Percentiles rank a stretch among this genome's conserved stretches.
Evolutionary conservation across 2,888 invertebrate genomes (phyloP).

Genomic region (Macrosiphum euphorbiae): DNA sequence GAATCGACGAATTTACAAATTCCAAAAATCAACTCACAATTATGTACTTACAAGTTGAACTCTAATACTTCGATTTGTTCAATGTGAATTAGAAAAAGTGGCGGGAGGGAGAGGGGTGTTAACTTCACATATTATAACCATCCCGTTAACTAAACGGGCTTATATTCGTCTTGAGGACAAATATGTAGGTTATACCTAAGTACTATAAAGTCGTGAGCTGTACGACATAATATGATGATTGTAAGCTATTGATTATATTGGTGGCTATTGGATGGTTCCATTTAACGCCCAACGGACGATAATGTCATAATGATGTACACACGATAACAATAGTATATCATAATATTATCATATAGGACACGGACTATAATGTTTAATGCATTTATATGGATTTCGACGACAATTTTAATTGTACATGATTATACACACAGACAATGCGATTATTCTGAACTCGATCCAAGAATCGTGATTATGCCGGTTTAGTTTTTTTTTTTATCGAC

Average conservation of each 20-base stretch:
- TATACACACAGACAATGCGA: not conserved
- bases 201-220: not conserved
- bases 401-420: not conserved
- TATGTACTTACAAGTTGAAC: not conserved
- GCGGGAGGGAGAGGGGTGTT: not conserved
- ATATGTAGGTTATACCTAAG: not conserved
- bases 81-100: not conserved
- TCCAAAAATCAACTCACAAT: not conserved
- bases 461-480: not conserved
- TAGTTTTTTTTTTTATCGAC: not conserved
- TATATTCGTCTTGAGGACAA: not conserved
- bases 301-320: not conserved
- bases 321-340: not conserved
- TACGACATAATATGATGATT: not conserved
- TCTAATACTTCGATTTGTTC: not conserved
- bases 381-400: not conserved
- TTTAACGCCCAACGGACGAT: not conserved
- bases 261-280: not conserved
- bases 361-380: not conserved
- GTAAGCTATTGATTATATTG: not conserved
- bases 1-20: not conserved
- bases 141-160: not conserved
- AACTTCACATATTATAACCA: not conserved
- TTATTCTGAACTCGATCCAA: not conserved
- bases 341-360: not conserved